A percentile compares a stretch with the other conserved stretches of the same genome.
These are phyloP conservation scores for Subacronicta megacephala DNA, from an alignment of 2,888 invertebrate species.

Conservation along the genomic window DNA sequence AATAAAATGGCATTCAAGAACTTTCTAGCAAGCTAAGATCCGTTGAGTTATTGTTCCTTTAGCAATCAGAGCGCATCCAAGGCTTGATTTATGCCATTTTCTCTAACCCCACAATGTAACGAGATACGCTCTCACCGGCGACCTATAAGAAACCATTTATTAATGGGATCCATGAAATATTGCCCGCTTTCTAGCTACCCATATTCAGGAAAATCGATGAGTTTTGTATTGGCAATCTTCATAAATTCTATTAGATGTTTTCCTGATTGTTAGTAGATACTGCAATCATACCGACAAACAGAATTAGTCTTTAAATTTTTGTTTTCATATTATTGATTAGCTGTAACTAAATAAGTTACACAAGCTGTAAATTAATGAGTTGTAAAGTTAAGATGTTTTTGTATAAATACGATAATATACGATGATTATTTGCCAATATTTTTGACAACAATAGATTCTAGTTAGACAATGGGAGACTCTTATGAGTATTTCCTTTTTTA, in stretches of 20 bases:
- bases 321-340: no score
- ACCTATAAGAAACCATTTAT: conserved; percentile 77
- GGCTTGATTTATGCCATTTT: conserved; percentile 69
- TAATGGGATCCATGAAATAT: conserved; percentile 78
- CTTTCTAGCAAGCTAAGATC: conserved; percentile 18
- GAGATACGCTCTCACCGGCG: conserved; percentile 64
- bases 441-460: no score
- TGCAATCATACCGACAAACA: no score
- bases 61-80: conserved; percentile 72
- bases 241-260: background rate
- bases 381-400: no score
- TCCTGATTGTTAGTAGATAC: no score
- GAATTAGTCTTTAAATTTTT: no score
- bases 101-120: conserved; percentile 53
- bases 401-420: no score
- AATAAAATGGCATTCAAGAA: conserved; percentile 48
- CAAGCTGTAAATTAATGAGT: no score
- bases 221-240: background rate
- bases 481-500: no score
- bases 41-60: conserved; percentile 57
- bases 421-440: no score
- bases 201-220: conserved; percentile 29
- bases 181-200: conserved; percentile 68
- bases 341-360: no score
- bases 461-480: no score